A percentile compares a stretch with the other conserved stretches of the same genome.
phyloP scores from a whole-genome alignment of 2,888 invertebrate species.

The Drosophila cognata region DNA sequence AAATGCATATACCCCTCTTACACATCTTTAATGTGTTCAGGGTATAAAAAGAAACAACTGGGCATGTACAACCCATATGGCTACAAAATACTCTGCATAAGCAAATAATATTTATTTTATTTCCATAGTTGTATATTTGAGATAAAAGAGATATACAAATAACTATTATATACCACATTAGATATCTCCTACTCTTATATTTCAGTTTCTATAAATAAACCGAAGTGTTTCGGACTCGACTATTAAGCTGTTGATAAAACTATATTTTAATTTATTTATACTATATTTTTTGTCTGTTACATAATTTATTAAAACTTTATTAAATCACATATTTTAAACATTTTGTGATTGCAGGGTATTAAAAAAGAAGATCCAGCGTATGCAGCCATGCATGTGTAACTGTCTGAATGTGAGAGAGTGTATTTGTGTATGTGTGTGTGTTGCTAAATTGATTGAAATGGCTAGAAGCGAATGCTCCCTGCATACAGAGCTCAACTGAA shows the following conservation, averaged over 20 bases:
- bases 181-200: not conserved
- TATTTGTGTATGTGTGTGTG: slow-evolving; percentile 23
- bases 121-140: not conserved
- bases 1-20: not conserved
- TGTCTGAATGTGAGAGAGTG: slow-evolving; percentile 18
- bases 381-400: slow-evolving; percentile 30
- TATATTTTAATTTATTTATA: not conserved
- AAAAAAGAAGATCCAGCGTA: slow-evolving; percentile 23
- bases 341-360: slow-evolving; percentile 13
- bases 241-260: not conserved
- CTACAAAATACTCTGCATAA: slow-evolving; percentile 6
- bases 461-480: slow-evolving; percentile 77
- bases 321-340: not conserved
- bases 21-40: not conserved
- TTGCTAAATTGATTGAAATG: slow-evolving; percentile 80
- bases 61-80: not conserved
- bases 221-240: not conserved
- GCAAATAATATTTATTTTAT: not conserved
- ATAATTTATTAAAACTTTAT: not conserved
- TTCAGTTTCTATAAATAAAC: not conserved
- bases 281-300: not conserved
- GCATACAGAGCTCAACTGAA: slow-evolving; percentile 51
- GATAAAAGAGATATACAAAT: not conserved
- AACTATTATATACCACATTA: not conserved
- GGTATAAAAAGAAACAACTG: slow-evolving; percentile 33